phyloP scores from a whole-genome alignment of 1,140 invertebrate species.

The Aradophagus sp. region DNA sequence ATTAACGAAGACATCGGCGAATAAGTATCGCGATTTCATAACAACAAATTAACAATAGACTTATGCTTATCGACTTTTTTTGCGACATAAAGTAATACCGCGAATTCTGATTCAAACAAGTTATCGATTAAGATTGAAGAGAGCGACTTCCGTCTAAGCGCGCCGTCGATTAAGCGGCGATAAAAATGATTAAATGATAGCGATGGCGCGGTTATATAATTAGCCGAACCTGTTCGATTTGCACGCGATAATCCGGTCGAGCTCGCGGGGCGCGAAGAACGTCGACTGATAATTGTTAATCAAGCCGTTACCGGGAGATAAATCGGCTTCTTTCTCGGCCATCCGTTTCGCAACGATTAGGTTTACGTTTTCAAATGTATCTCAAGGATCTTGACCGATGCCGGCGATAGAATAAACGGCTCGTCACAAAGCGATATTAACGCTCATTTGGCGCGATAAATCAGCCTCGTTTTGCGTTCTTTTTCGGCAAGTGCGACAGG shows the following conservation, averaged over 20 bases:
- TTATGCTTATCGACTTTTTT: no score
- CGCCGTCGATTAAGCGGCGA: constrained; percentile 1
- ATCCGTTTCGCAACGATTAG: constrained; percentile 11
- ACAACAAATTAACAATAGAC: no score
- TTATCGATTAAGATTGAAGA: constrained; percentile 7
- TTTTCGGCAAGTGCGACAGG: constrained; percentile 43
- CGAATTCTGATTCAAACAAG: no score
- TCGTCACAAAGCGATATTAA: constrained; percentile 45
- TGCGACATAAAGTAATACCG: no score
- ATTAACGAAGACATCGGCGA: no score
- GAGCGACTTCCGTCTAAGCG: constrained; percentile 1
- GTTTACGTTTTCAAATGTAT: constrained; percentile 32
- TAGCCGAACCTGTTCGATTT: constrained; percentile 37
- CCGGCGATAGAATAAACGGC: constrained; percentile 38
- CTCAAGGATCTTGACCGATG: constrained; percentile 32
- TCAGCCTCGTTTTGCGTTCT: constrained; percentile 40
- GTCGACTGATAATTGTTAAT: constrained; percentile 31
- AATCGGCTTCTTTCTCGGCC: constrained; percentile 8
- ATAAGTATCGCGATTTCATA: no score
- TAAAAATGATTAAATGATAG: constrained; percentile 18
- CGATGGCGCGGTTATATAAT: constrained; percentile 43
- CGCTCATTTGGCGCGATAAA: constrained; percentile 49
- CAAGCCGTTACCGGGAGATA: constrained; percentile 18
- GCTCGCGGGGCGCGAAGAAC: constrained; percentile 13
- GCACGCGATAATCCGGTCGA: constrained; percentile 41